phyloP scores from a whole-genome alignment of 23 tunicate species.

The Clavelina lepadiformis region DNA sequence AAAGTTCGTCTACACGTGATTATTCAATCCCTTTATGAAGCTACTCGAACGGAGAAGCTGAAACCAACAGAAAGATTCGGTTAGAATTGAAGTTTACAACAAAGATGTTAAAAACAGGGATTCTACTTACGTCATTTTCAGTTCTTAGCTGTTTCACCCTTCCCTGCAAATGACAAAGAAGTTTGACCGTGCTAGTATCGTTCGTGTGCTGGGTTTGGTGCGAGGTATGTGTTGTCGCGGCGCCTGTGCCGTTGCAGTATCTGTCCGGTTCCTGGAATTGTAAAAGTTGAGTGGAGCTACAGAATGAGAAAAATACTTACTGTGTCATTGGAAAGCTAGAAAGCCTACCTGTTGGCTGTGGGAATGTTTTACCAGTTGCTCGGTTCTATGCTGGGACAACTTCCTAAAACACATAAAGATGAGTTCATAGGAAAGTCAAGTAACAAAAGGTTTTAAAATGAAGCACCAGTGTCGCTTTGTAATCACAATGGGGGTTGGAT shows the following conservation, averaged over 20 bases:
- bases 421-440: neutral
- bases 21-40: conserved; percentile 12
- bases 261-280: conserved; percentile 6
- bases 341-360: too few relatives aligned
- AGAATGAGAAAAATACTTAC: neutral
- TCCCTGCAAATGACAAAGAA: conserved; percentile 75
- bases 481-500: too few relatives aligned
- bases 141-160: conserved; percentile 84
- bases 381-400: conserved; percentile 10
- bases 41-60: conserved; percentile 21
- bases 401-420: conserved; percentile 11
- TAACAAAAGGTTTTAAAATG: neutral
- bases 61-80: conserved; percentile 1
- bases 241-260: conserved; percentile 21
- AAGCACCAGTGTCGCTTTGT: too few relatives aligned
- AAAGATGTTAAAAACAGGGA: neutral
- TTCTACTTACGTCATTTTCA: conserved; percentile 77
- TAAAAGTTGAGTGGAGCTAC: neutral
- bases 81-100: neutral
- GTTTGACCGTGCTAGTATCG: conserved; percentile 74
- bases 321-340: neutral
- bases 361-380: neutral
- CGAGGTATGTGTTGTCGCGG: neutral
- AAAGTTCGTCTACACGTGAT: too few relatives aligned
- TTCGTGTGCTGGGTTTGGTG: neutral